Conservation (phyloP, 1,140 invertebrate species). For the Drosophila asahinai region DNA sequence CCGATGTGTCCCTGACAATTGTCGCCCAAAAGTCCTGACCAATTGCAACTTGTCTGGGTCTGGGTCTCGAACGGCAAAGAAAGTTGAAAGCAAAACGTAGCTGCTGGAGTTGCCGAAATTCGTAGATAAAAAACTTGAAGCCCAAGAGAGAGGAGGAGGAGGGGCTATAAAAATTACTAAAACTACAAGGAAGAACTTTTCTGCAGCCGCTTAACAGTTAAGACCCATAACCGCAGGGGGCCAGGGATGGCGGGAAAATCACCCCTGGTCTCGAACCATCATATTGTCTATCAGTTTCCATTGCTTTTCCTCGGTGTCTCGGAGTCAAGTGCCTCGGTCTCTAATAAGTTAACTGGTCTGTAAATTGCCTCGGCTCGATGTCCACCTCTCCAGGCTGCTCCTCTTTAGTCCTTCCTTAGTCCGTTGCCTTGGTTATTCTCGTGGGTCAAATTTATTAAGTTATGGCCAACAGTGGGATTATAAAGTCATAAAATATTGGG, state of each 20-base stretch:
- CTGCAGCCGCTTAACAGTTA: constrained; percentile 69
- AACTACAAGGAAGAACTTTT: constrained; percentile 62
- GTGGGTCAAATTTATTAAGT: constrained; percentile 54
- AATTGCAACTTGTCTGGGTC: constrained; percentile 20
- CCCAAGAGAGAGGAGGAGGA: not conserved
- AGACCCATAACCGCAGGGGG: constrained; percentile 59
- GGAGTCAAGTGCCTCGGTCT: constrained; percentile 43
- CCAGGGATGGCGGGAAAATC: not conserved
- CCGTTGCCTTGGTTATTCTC: constrained; percentile 35
- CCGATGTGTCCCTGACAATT: constrained; percentile 22
- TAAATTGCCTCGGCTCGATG: constrained; percentile 69
- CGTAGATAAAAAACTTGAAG: constrained; percentile 38
- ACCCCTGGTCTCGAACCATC: constrained; percentile 16
- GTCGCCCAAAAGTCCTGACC: constrained; percentile 32
- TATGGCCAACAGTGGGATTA: constrained; percentile 46
- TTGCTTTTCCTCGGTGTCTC: constrained; percentile 2
- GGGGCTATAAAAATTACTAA: constrained; percentile 33
- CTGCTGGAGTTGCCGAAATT: constrained; percentile 19
- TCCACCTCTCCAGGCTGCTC: constrained; percentile 8
- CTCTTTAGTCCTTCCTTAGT: not conserved
- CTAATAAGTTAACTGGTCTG: constrained; percentile 76
- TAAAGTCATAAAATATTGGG: constrained; percentile 17
- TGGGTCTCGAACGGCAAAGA: constrained; percentile 5
- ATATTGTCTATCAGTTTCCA: constrained; percentile 44
- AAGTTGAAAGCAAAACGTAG: constrained; percentile 14